Conservation (phyloP, 92 coral and sea anemone genomes). For the Micromussa lordhowensis region DNA sequence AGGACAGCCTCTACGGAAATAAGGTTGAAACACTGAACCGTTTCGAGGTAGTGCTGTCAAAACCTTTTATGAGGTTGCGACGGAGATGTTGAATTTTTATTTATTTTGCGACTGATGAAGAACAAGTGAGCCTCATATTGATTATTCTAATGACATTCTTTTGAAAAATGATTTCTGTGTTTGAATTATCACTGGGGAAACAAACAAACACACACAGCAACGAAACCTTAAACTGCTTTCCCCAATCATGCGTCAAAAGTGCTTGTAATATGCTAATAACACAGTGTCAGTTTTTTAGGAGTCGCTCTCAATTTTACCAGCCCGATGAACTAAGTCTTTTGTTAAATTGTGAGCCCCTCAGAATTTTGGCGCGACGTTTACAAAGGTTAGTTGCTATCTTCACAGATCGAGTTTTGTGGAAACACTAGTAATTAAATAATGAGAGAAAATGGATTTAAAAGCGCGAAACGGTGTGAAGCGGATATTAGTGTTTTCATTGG, state of each 20-base stretch:
- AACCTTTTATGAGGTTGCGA: not conserved
- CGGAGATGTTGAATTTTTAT: not conserved
- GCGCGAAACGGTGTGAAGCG: slow-evolving; percentile 1
- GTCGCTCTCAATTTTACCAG: not conserved
- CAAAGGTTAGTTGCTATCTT: not conserved
- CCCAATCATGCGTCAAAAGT: slow-evolving; percentile 4
- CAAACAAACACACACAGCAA: slow-evolving; percentile 1
- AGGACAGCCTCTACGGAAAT: not conserved
- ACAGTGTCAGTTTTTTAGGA: not conserved
- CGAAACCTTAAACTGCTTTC: not conserved
- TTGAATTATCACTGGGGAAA: slow-evolving; percentile 1
- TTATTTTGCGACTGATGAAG: not conserved
- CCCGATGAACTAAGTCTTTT: not conserved
- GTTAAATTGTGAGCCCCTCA: not conserved
- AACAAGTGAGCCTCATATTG: not conserved
- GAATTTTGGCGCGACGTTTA: not conserved
- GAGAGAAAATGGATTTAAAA: not conserved
- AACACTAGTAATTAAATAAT: not conserved
- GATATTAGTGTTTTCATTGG: slow-evolving; percentile 9
- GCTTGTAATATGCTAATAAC: slow-evolving; percentile 6
- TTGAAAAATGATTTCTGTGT: slow-evolving; percentile 3
- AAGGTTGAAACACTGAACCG: not conserved
- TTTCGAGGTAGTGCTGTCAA: not conserved
- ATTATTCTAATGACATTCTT: not conserved
- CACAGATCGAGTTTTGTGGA: not conserved